These are phyloP conservation scores for Crepidodera aurea DNA, from an alignment of 2,888 invertebrate species.

Conservation along the genomic window DNA sequence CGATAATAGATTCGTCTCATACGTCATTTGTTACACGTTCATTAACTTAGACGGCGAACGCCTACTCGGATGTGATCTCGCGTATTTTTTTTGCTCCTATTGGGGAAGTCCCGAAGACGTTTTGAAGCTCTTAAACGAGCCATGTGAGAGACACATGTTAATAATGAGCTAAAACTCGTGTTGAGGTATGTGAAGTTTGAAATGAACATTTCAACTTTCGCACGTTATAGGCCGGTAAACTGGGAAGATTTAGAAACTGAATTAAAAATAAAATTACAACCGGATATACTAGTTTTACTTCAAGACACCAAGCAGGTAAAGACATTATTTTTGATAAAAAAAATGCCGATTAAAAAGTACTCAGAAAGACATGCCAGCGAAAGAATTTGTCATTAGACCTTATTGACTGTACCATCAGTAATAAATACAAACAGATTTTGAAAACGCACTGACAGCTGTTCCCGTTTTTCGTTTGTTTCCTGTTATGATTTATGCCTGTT, in stretches of 20 bases:
- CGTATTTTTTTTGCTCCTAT: conserved; percentile 12
- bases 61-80: conserved; percentile 17
- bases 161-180: conserved; percentile 29
- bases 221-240: conserved; percentile 23
- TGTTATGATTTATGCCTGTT: conserved; percentile 50
- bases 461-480: conserved; percentile 43
- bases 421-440: conserved; percentile 46
- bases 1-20: conserved; percentile 28
- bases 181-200: conserved; percentile 40
- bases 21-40: conserved; percentile 33
- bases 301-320: too few relatives aligned
- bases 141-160: conserved; percentile 38
- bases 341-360: too few relatives aligned
- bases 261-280: too few relatives aligned
- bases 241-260: too few relatives aligned
- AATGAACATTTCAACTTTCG: conserved; percentile 48
- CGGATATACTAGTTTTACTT: too few relatives aligned
- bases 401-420: conserved; percentile 3
- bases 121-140: conserved; percentile 19
- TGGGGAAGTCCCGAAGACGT: conserved; percentile 8
- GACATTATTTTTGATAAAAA: too few relatives aligned
- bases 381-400: too few relatives aligned
- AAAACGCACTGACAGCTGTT: conserved; percentile 49
- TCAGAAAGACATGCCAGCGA: too few relatives aligned
- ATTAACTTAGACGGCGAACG: conserved; percentile 32